Base-by-base conservation (phyloP, 2,888 invertebrate genomes). In the Adelphocoris suturalis region DNA sequence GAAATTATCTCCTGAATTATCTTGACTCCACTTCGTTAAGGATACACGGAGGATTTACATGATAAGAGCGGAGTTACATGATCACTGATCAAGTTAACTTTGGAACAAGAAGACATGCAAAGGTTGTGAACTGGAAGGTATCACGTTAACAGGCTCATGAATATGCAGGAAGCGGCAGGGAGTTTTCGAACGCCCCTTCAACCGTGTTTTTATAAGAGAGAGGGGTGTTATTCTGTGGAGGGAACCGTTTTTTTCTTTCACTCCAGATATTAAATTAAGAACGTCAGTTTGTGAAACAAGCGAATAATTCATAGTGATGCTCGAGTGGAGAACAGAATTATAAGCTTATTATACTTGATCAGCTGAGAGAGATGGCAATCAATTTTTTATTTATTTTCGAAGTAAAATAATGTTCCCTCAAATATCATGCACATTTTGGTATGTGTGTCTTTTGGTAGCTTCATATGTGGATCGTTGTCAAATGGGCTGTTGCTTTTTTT, bases 71-170 rank as follows among this genome's bases (percentile, higher is more conserved):
- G 23, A 5, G 23, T 68, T 68, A 68, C 68, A 68, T 68, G 68
- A 68, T 68, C 68, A 7, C 68, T 68, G 37, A 23, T 68, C 68
- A 19, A 68, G 68, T 68, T 68, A 23, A 68, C n/a, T 68, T 68
- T 68, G 23, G 68, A 68, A 68, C 68, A 68, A 23, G 68, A 68
- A 68, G 23, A 68, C 68, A 68, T 68, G 68, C 68, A 13, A 68
- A 23, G 68, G 68, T 23, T 68, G 68, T 68, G 68, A 68, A 68
- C 23, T 68, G 68, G 23, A 68, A 68, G 68, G 23, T 23, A 68
- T 68, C 68, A 23, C 68, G 68, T 68, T 68, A 68, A 23, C 68
- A 68, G 68, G 19, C 68, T 68, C 68, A 68, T 68, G 68, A 68
- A 68, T 68, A 68, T 68, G 68, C 68, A 68, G 68, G 68, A 68